phyloP scores from a whole-genome alignment of 2,888 invertebrate genomes.

The Lepidocyrtinus sp. region DNA sequence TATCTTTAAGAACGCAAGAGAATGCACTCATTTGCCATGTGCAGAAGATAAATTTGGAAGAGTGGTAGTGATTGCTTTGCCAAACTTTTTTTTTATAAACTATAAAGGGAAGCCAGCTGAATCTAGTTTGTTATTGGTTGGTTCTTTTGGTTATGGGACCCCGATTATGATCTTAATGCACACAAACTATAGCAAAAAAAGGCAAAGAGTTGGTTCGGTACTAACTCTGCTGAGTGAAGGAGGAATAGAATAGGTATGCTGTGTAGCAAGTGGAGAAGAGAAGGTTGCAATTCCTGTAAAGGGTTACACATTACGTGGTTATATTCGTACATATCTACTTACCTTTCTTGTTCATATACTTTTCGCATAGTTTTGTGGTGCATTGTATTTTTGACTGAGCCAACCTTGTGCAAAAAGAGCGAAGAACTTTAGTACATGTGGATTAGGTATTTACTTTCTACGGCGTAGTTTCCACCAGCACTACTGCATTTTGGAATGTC shows the following conservation, averaged over 20 bases:
- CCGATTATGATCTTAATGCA: neutral
- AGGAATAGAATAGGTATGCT: neutral
- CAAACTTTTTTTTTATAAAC: too few species aligned
- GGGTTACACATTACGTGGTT: neutral
- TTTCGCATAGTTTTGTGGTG: constrained; percentile 9
- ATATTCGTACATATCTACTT: neutral
- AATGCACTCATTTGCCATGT: constrained; percentile 44
- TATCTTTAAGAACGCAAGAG: neutral
- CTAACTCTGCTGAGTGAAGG: neutral
- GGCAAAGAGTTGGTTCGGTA: too few species aligned
- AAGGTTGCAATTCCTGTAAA: neutral
- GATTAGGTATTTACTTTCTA: constrained; percentile 6
- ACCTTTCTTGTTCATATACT: neutral
- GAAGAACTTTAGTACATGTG: constrained; percentile 36
- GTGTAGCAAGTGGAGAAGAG: constrained; percentile 33
- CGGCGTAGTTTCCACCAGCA: constrained; percentile 34
- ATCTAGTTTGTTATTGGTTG: too few species aligned
- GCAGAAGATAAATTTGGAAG: too few species aligned
- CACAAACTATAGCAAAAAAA: too few species aligned
- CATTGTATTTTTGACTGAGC: constrained; percentile 31
- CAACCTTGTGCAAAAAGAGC: constrained; percentile 37
- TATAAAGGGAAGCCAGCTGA: too few species aligned
- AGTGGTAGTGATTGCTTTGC: too few species aligned
- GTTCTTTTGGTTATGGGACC: too few species aligned
- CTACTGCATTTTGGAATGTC: constrained; percentile 56